Base-by-base conservation (phyloP, 2,797 vertebrate genomes). In the Pampus argenteus region DNA sequence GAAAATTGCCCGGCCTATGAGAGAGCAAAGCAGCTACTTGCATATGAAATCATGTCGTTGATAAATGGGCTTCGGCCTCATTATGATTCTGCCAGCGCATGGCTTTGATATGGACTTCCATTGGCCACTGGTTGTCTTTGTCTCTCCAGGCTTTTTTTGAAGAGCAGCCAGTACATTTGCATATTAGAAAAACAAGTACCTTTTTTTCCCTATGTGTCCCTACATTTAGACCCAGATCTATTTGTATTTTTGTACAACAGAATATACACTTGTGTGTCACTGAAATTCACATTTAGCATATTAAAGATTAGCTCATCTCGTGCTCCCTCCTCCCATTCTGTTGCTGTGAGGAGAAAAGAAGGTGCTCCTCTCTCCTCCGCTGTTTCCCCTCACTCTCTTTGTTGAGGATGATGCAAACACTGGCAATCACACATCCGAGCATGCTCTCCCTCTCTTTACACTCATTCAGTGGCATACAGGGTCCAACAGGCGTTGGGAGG, bases 391-490 rank as follows among this genome's bases (percentile, higher is more conserved):
- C 69, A 11, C 52, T 64, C 76, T 79, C 89, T 93, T 92, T 92
- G 87, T 91, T 89, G 75, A 81, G 90, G 90, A 94, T 95, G 95
- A 95, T 95, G 95, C 95, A 95, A 95, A 93, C 94, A 67, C 81
- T 74, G 86, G 95, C 92, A 95, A 95, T 93, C 92, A 60, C 81
- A 85, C 66, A 66, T n/a, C 62, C 52, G 29, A 48, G 38, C 66
- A 73, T 70, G 63, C 47, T 36, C 73, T 71, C 51, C 6, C 67
- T 31, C 66, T 22, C 48, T 9, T 45, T 54, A 18, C 69, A 49
- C 74, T 63, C 68, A 79, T 78, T 86, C 71, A 84, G 55, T 63
- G 79, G 44, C 62, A 75, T 63, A 64, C 60, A 69, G 67, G 65
- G 36, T 74, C 66, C 73, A 82, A 72, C 64, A 65, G 78, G 66